These are phyloP conservation scores for Octonoba sinensis DNA, from an alignment of 2,888 invertebrate genomes.

Conservation along the genomic window DNA sequence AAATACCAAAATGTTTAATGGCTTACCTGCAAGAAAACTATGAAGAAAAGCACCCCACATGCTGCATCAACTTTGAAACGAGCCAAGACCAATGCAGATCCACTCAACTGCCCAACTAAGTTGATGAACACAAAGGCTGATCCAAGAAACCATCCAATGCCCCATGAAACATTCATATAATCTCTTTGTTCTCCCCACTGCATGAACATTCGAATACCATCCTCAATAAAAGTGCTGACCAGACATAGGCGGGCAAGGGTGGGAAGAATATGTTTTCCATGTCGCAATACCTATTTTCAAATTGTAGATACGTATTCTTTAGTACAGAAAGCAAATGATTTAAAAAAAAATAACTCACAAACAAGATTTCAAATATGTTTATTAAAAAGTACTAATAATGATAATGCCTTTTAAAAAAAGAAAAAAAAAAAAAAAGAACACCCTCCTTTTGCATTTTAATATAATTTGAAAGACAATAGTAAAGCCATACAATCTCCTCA, in stretches of 20 bases:
- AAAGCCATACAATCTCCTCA: too few relatives aligned
- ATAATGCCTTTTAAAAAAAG: too few relatives aligned
- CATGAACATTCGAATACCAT: conserved; percentile 99
- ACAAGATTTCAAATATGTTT: background rate
- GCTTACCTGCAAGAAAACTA: conserved; percentile 92
- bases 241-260: conserved; percentile 95
- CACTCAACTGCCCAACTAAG: conserved; percentile 94
- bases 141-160: conserved; percentile 93
- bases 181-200: conserved; percentile 98
- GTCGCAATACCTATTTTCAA: conserved; percentile 83
- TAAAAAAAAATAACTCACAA: too few relatives aligned
- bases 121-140: conserved; percentile 95
- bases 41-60: conserved; percentile 92
- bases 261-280: conserved; percentile 92
- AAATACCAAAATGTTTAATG: background rate
- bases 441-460: too few relatives aligned
- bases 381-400: background rate
- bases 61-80: conserved; percentile 92
- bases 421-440: too few relatives aligned
- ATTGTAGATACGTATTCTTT: conserved; percentile 5
- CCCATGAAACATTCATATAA: conserved; percentile 98
- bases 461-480: too few relatives aligned
- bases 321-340: background rate
- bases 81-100: conserved; percentile 95
- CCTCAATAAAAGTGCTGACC: conserved; percentile 98